A percentile compares a stretch with the other conserved stretches of the same genome.
Conservation (phyloP, 2,888 invertebrate species). For the Papilio demoleus region DNA sequence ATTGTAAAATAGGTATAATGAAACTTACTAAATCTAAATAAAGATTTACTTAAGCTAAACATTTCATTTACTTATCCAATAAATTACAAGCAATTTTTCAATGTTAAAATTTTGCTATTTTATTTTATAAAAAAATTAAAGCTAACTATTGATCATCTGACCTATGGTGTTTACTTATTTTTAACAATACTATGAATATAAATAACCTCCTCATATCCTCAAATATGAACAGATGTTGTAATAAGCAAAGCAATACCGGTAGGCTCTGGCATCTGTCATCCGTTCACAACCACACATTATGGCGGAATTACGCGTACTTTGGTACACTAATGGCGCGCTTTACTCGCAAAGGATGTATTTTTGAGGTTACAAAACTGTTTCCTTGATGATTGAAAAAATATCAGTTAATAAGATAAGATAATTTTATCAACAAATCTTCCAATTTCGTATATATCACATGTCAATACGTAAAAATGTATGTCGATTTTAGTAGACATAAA, state of each 20-base stretch:
- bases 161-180: too few relatives aligned
- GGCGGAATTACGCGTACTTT: conserved; percentile 42
- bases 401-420: not conserved
- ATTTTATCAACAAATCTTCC: too few relatives aligned
- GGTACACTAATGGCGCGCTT: conserved; percentile 39
- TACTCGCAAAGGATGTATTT: conserved; percentile 30
- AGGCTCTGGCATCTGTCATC: conserved; percentile 56
- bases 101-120: not conserved
- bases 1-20: not conserved
- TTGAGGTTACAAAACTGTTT: conserved; percentile 28
- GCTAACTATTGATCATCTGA: too few relatives aligned
- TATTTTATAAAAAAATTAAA: conserved; percentile 1
- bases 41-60: too few relatives aligned
- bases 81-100: not conserved
- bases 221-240: conserved; percentile 36
- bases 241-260: conserved; percentile 45
- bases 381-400: not conserved
- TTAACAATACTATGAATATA: too few relatives aligned
- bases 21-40: too few relatives aligned
- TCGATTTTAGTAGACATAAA: too few relatives aligned
- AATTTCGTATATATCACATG: too few relatives aligned
- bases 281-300: conserved; percentile 49
- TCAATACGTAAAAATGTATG: too few relatives aligned
- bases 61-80: not conserved
- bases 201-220: too few relatives aligned